phyloP scores from a whole-genome alignment of 2,113 vertebrate species.

The Erythrolamprus reginae region DNA sequence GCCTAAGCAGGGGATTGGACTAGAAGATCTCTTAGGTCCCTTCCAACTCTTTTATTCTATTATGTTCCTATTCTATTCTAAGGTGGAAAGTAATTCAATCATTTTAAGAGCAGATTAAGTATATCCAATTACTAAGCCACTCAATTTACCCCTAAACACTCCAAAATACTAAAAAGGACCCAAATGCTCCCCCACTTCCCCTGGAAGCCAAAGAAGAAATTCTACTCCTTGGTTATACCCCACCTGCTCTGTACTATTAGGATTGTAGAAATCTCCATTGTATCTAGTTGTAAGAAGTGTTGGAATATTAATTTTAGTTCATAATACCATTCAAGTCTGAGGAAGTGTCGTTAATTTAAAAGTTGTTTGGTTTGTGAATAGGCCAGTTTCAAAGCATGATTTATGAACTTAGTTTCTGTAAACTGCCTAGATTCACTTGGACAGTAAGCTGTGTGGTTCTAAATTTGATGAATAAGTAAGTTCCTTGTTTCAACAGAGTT shows the following conservation, averaged over 20 bases:
- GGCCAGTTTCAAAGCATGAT: not conserved
- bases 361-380: not conserved
- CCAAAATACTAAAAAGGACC: not conserved
- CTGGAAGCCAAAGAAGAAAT: not conserved
- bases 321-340: not conserved
- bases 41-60: too few relatives aligned
- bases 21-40: too few relatives aligned
- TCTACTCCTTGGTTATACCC: not conserved
- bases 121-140: not conserved
- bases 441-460: not conserved
- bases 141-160: not conserved
- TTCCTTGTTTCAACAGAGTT: not conserved
- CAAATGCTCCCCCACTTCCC: not conserved
- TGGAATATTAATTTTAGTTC: not conserved
- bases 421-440: not conserved
- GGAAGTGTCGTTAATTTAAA: not conserved
- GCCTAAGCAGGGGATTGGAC: too few relatives aligned
- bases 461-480: not conserved
- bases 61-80: too few relatives aligned
- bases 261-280: not conserved
- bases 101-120: not conserved
- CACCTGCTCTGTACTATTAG: not conserved
- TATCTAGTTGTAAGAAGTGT: not conserved
- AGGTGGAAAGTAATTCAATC: not conserved
- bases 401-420: not conserved